These are phyloP conservation scores for Gymnobelideus leadbeateri DNA, from an alignment of 2,113 vertebrate species.

Conservation along the genomic window DNA sequence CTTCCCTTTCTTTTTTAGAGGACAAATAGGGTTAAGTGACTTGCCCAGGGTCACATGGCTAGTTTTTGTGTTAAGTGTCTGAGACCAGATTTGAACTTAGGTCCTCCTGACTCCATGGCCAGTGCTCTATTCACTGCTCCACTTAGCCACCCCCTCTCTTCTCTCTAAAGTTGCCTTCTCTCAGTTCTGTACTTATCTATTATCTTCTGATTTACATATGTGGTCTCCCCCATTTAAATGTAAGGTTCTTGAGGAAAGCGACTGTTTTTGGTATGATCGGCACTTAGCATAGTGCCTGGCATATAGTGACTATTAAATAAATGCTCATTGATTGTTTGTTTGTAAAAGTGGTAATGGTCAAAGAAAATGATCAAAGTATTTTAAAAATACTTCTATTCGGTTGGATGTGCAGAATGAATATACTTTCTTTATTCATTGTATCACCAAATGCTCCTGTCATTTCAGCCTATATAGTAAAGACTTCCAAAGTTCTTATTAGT, in stretches of 20 bases:
- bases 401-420: neutral
- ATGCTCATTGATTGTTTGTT: neutral
- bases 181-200: neutral
- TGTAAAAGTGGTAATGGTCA: neutral
- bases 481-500: neutral
- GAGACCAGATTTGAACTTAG: too few relatives aligned
- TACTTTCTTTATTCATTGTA: neutral
- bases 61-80: too few relatives aligned
- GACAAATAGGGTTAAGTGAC: too few relatives aligned
- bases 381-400: neutral
- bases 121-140: too few relatives aligned
- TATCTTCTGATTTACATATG: neutral
- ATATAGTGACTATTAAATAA: neutral
- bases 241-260: neutral
- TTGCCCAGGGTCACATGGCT: too few relatives aligned
- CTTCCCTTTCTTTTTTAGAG: too few relatives aligned
- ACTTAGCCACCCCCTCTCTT: too few relatives aligned
- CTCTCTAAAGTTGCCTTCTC: neutral
- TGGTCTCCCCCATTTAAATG: neutral
- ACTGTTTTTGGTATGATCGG: neutral
- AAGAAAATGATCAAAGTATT: neutral
- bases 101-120: too few relatives aligned
- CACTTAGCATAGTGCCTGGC: neutral
- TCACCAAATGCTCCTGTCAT: neutral
- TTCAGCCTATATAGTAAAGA: neutral